Percentiles rank a stretch among this genome's conserved stretches.
phyloP scores from a whole-genome alignment of 2,113 vertebrate genomes.

The Platichthys flesus region DNA sequence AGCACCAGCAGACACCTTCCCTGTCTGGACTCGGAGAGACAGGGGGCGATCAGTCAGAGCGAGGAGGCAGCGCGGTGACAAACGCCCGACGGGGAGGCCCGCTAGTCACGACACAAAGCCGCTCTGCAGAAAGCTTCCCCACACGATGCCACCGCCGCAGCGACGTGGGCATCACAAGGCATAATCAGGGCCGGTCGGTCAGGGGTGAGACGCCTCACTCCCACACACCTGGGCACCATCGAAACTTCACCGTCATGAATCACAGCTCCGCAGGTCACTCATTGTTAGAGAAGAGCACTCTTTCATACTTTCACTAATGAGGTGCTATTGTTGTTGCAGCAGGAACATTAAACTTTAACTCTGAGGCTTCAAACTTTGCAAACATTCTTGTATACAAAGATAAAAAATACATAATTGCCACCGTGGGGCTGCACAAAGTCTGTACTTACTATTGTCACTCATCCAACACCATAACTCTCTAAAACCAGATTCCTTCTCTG shows the following conservation, averaged over 20 bases:
- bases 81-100: constrained; percentile 30
- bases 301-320: constrained; percentile 8
- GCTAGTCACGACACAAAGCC: constrained; percentile 64
- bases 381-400: neutral
- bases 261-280: constrained; percentile 1
- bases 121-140: constrained; percentile 31
- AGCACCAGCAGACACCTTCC: constrained; percentile 6
- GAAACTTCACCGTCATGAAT: constrained; percentile 59
- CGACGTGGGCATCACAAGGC: constrained; percentile 54
- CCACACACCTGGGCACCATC: constrained; percentile 45
- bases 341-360: constrained; percentile 1
- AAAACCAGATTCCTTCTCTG: neutral
- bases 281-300: neutral
- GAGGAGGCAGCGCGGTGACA: constrained; percentile 45
- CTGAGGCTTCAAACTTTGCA: constrained; percentile 15
- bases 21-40: constrained; percentile 41
- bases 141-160: constrained; percentile 26
- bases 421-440: neutral
- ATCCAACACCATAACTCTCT: neutral
- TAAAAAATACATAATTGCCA: neutral
- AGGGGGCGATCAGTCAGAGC: constrained; percentile 22
- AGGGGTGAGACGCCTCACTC: constrained; percentile 58
- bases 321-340: neutral
- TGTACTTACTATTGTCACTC: constrained; percentile 29
- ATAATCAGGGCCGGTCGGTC: constrained; percentile 52